Evolutionary conservation across 2,888 invertebrate species (phyloP).

Genomic region (Trachelus tabidus): DNA sequence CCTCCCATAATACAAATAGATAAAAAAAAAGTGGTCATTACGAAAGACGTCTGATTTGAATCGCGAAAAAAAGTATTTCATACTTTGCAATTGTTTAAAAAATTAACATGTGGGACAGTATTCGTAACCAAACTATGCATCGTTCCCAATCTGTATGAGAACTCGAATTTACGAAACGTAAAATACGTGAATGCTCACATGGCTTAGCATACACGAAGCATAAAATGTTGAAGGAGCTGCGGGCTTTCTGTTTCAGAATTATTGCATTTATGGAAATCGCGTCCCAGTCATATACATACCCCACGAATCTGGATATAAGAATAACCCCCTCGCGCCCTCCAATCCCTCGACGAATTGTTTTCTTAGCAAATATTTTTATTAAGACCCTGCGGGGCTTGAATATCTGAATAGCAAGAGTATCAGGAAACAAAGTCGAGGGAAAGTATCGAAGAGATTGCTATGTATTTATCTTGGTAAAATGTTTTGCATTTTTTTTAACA

Average conservation of each 20-base stretch:
- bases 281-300: slow-evolving; percentile 11
- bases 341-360: slow-evolving; percentile 44
- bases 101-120: too few species aligned
- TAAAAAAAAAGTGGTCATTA: background rate
- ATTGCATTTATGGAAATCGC: slow-evolving; percentile 55
- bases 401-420: slow-evolving; percentile 58
- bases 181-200: background rate
- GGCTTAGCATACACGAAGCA: slow-evolving; percentile 8
- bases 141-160: too few species aligned
- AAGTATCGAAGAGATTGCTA: slow-evolving; percentile 22
- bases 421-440: slow-evolving; percentile 14
- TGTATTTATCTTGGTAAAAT: slow-evolving; percentile 22
- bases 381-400: slow-evolving; percentile 51
- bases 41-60: background rate
- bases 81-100: too few species aligned
- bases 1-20: background rate
- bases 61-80: background rate
- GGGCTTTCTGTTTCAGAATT: slow-evolving; percentile 44
- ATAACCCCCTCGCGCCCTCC: slow-evolving; percentile 41
- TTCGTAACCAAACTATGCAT: too few species aligned
- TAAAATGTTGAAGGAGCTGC: slow-evolving; percentile 13
- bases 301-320: slow-evolving; percentile 45
- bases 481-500: slow-evolving; percentile 12
- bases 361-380: slow-evolving; percentile 62
- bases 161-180: background rate